phyloP scores from a whole-genome alignment of 2,888 invertebrate species.

The Perizoma affinitatum region DNA sequence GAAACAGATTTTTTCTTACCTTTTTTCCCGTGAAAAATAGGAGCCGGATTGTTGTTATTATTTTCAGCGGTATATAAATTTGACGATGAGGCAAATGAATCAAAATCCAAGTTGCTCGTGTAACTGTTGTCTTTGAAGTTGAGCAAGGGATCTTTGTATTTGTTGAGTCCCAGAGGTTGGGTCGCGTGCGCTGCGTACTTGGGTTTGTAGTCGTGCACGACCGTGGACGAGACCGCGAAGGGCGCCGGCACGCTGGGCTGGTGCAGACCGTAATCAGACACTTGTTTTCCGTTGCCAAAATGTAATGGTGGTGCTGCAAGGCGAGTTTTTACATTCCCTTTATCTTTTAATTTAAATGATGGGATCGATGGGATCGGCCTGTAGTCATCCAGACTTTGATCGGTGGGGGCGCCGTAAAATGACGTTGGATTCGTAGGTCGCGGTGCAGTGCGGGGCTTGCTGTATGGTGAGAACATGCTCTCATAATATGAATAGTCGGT shows the following conservation, averaged over 20 bases:
- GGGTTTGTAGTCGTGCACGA: slow-evolving; percentile 71
- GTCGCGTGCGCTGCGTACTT: slow-evolving; percentile 51
- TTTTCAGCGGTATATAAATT: slow-evolving; percentile 59
- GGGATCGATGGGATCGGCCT: slow-evolving; percentile 60
- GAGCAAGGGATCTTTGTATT: slow-evolving; percentile 61
- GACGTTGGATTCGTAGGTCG: slow-evolving; percentile 51
- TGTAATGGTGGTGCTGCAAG: slow-evolving; percentile 50
- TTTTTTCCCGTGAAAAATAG: slow-evolving; percentile 50
- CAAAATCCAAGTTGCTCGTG: slow-evolving; percentile 65
- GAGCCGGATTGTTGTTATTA: slow-evolving; percentile 50
- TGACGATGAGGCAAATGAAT: slow-evolving; percentile 68
- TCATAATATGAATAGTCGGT: slow-evolving; percentile 74
- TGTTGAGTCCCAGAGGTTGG: slow-evolving; percentile 50
- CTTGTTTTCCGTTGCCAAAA: slow-evolving; percentile 55
- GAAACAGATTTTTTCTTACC: slow-evolving; percentile 74
- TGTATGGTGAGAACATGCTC: slow-evolving; percentile 61
- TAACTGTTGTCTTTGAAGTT: slow-evolving; percentile 63
- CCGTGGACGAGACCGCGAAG: slow-evolving; percentile 66
- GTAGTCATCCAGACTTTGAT: slow-evolving; percentile 56
- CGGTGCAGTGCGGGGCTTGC: slow-evolving; percentile 51
- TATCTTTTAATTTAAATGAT: slow-evolving; percentile 61
- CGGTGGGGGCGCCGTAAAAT: slow-evolving; percentile 44
- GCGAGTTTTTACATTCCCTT: slow-evolving; percentile 52
- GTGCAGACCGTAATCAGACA: slow-evolving; percentile 55
- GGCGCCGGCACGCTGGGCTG: slow-evolving; percentile 60